Evolutionary conservation across 2,888 invertebrate genomes (phyloP).

Genomic region (Shargacucullia verbasci): DNA sequence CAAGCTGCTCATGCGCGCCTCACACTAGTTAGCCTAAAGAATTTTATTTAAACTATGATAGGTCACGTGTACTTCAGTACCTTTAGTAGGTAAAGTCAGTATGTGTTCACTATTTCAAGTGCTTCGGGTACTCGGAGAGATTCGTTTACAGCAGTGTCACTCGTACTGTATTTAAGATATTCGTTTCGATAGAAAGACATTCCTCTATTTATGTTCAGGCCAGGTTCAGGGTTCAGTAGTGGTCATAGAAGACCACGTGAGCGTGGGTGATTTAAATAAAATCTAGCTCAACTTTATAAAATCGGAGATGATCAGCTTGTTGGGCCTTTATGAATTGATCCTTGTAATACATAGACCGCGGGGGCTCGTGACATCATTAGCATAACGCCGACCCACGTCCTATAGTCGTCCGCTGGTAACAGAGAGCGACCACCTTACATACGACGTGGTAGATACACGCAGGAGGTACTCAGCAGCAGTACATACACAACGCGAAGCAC

Average conservation of each 20-base stretch:
- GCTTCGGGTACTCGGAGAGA: too few relatives aligned
- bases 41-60: not conserved
- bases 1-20: slow-evolving; percentile 17
- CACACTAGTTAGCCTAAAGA: not conserved
- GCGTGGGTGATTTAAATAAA: too few relatives aligned
- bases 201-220: too few relatives aligned
- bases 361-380: slow-evolving; percentile 49
- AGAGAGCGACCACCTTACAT: not conserved
- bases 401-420: not conserved
- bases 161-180: too few relatives aligned
- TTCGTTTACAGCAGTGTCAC: too few relatives aligned
- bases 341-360: slow-evolving; percentile 40
- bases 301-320: not conserved
- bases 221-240: too few relatives aligned
- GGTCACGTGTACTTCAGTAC: too few relatives aligned
- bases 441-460: not conserved
- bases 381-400: slow-evolving; percentile 15
- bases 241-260: too few relatives aligned
- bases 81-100: not conserved
- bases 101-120: too few relatives aligned
- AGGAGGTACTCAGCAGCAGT: not conserved
- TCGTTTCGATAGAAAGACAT: too few relatives aligned
- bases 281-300: not conserved
- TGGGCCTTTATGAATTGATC: slow-evolving; percentile 23
- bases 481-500: too few relatives aligned